Percentiles rank a stretch among this genome's conserved stretches.
These are phyloP conservation scores for Lysandra bellargus DNA, from an alignment of 2,888 invertebrate genomes.

Conservation along the genomic window DNA sequence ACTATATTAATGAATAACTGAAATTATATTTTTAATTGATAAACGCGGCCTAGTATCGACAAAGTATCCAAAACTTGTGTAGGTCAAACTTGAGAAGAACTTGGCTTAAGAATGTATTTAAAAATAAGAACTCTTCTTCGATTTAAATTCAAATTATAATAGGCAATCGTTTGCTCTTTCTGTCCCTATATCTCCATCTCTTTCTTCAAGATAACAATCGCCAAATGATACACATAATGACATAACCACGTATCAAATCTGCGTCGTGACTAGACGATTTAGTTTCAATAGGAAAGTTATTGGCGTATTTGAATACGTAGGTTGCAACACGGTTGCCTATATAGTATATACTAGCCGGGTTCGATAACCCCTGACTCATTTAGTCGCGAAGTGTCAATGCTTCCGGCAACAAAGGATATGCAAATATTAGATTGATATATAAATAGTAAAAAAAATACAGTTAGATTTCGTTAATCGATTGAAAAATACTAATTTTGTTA, in stretches of 20 bases:
- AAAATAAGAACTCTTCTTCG: background rate
- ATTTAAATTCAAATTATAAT: background rate
- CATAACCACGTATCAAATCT: conserved; percentile 51
- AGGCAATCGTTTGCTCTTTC: background rate
- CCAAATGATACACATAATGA: conserved; percentile 44
- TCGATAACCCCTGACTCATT: conserved; percentile 56
- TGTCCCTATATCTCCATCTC: background rate
- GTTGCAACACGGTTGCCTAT: conserved; percentile 66
- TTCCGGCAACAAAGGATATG: conserved; percentile 29
- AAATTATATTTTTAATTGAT: background rate
- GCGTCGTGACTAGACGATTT: conserved; percentile 75
- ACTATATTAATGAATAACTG: background rate
- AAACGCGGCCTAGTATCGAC: background rate
- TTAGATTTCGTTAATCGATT: too few relatives aligned
- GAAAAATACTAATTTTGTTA: too few relatives aligned
- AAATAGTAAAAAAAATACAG: background rate
- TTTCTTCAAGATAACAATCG: conserved; percentile 34
- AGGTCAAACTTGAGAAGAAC: background rate
- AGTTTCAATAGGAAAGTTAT: conserved; percentile 75
- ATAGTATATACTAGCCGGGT: conserved; percentile 49
- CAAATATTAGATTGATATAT: background rate
- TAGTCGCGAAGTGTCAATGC: conserved; percentile 10
- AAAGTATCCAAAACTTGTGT: background rate
- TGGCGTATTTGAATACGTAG: conserved; percentile 75
- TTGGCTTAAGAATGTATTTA: background rate